Base-by-base conservation (phyloP, 2,797 vertebrate species). In the Babyrousa celebensis region DNA sequence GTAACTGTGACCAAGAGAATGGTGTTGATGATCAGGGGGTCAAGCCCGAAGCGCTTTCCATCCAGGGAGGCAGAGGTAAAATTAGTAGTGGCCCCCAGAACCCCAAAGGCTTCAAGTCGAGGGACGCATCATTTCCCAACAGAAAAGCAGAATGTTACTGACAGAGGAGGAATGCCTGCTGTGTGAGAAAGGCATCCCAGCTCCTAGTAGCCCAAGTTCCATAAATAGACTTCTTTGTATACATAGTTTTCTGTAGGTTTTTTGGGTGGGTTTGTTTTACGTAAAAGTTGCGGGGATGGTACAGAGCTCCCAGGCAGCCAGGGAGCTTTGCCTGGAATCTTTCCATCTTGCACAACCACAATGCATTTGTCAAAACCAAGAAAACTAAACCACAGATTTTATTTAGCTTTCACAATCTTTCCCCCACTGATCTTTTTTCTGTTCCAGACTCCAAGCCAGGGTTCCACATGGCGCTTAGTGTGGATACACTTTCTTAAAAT, bases 381-480 rank as follows among this genome's bases (percentile, higher is more conserved):
- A 86, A 82, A 82, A 79, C 10, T 40, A 79, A 91, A 70, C 32
- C 72, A 62, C 6, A 82, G 32, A 86, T 27, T 87, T 60, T 77
- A 85, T 60, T 62, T 70, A 43, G 21, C 82, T 63, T 91, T 87
- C 25, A 65, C 25, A 25, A 11, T 58, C 75, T 91, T 78, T 82
- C 52, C 74, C 60, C 27, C 32, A 75, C 36, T 90, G 29, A 94
- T 43, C 27, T 18, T n/a, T 94, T 89, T 93, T 93, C 71, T 84
- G 54, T 89, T 79, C 54, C 32, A 85, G 48, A 48, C 75, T 86
- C 32, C 63, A 78, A 7, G 85, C 56, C 70, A 77, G 67, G 54
- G 52, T 84, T 78, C 56, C n/a, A 91, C 20, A 32, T 58, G 68
- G 20, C 54, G 85, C 71, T 62, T 75, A 75, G 17, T 21, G 62